Evolutionary conservation across 2,113 vertebrate genomes (phyloP).

Genomic region (Gobius niger): DNA sequence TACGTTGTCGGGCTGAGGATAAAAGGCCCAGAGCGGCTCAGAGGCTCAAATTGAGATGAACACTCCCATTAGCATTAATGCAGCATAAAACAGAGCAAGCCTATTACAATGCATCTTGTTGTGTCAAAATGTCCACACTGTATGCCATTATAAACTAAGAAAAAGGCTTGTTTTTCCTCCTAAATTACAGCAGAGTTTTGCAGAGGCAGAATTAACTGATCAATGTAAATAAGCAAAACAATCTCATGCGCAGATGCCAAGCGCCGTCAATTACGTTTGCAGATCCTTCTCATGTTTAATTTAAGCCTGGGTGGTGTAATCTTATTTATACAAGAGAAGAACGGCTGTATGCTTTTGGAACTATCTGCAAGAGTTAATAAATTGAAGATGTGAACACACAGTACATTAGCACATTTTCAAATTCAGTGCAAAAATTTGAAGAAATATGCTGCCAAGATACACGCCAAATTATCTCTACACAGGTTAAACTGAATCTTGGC

Average conservation of each 20-base stretch:
- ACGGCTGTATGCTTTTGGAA: too few species aligned
- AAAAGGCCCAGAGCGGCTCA: conserved; percentile 3
- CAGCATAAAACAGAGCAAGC: conserved; percentile 15
- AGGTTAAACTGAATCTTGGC: neutral
- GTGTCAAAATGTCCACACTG: conserved; percentile 26
- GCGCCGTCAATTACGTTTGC: neutral
- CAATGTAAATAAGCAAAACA: neutral
- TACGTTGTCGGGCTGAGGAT: conserved; percentile 1
- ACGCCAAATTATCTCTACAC: too few species aligned
- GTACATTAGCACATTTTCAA: too few species aligned
- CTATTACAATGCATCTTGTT: conserved; percentile 25
- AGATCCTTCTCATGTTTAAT: neutral
- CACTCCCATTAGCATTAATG: conserved; percentile 16
- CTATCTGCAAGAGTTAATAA: neutral
- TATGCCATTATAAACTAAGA: neutral
- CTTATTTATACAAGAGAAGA: neutral
- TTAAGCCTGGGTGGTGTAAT: neutral
- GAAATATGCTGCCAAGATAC: neutral
- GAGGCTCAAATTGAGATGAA: conserved; percentile 23
- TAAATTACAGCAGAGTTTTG: conserved; percentile 25
- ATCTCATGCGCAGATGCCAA: neutral
- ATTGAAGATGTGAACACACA: neutral
- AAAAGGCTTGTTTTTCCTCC: conserved; percentile 19
- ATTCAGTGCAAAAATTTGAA: neutral
- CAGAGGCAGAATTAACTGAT: conserved; percentile 15